Percentiles rank a stretch among this genome's conserved stretches.
Conservation (phyloP, 2,113 vertebrate species). For the Narcine bancroftii region DNA sequence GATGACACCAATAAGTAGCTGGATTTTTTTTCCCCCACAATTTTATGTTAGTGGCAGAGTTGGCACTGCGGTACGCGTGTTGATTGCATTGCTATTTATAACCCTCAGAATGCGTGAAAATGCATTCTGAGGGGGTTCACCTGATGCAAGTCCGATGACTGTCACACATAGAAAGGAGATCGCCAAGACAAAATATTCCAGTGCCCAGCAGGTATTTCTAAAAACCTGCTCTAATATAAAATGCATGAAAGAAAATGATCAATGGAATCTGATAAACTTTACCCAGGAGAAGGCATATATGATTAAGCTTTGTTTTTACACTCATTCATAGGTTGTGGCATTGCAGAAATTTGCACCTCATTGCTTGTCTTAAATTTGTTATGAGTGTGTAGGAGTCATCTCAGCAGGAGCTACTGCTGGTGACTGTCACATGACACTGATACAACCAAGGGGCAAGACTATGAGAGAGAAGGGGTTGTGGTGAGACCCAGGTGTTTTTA, state of each 20-base stretch:
- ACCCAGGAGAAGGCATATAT: neutral
- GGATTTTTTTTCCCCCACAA: neutral
- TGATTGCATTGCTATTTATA: neutral
- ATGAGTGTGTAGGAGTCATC: too few relatives aligned
- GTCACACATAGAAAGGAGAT: neutral
- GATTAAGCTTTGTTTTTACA: neutral
- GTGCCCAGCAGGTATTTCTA: neutral
- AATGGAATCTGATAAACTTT: constrained; percentile 39
- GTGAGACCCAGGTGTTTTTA: too few relatives aligned
- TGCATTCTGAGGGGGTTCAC: neutral
- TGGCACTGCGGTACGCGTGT: neutral
- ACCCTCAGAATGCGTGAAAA: neutral
- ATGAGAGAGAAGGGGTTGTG: too few relatives aligned
- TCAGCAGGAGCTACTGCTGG: too few relatives aligned
- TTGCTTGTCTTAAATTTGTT: too few relatives aligned
- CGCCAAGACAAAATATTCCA: neutral
- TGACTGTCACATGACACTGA: too few relatives aligned
- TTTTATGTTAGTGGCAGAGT: neutral
- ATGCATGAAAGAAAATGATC: neutral
- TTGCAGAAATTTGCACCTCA: too few relatives aligned
- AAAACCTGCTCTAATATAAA: neutral
- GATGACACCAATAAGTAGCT: neutral
- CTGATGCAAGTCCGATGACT: neutral
- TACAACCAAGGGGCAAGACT: too few relatives aligned
- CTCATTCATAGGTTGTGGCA: too few relatives aligned